A percentile compares a stretch with the other conserved stretches of the same genome.
Evolutionary conservation across 2,797 vertebrate species (phyloP).

Genomic region (Enteromius paludinosus): DNA sequence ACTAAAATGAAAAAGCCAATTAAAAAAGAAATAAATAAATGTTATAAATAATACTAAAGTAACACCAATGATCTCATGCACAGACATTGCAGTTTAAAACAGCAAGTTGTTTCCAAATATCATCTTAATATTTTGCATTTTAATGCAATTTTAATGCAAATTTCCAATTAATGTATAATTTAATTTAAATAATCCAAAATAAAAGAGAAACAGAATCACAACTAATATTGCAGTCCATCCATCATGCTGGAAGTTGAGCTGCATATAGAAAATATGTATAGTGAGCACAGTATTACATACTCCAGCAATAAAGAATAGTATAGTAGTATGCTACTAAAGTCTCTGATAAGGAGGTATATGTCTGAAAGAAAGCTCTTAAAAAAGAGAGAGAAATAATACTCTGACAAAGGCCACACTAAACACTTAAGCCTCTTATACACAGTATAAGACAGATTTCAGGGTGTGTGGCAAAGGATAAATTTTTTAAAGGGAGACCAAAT

Average conservation of each 20-base stretch:
- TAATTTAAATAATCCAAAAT: not conserved
- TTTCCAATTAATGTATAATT: not conserved
- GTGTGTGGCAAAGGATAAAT: not conserved
- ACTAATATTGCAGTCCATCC: not conserved
- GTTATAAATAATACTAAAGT: not conserved
- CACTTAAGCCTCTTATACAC: slow-evolving; percentile 12
- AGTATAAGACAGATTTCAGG: not conserved
- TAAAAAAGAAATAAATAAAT: not conserved
- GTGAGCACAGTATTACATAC: not conserved
- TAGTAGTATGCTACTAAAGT: not conserved
- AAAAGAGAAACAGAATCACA: not conserved
- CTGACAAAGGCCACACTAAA: not conserved
- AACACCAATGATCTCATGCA: not conserved
- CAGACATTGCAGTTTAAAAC: not conserved
- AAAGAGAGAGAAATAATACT: not conserved
- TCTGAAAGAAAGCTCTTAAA: slow-evolving; percentile 13
- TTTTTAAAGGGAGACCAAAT: not conserved
- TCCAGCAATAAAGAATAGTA: not conserved
- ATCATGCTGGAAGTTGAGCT: not conserved
- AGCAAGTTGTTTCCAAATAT: not conserved
- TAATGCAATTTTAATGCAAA: not conserved
- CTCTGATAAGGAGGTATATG: not conserved
- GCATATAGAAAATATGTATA: not conserved
- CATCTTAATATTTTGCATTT: not conserved
- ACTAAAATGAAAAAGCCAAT: not conserved